A percentile compares a stretch with the other conserved stretches of the same genome.
These are phyloP conservation scores for Caradrina kadenii DNA, from an alignment of 2,888 invertebrate species.

Conservation along the genomic window DNA sequence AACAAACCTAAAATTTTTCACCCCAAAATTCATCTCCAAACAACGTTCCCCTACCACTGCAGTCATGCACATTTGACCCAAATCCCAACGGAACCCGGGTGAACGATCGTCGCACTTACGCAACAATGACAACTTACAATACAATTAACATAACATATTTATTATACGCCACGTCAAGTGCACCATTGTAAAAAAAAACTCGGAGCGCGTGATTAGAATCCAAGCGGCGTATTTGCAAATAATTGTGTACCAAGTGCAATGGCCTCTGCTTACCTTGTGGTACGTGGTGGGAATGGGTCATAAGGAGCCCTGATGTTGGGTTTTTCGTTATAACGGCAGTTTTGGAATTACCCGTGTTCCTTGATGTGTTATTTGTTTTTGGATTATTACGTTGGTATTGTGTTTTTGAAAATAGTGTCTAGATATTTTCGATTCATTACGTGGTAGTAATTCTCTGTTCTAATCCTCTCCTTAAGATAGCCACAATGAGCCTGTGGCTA, in stretches of 20 bases:
- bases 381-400: slow-evolving; percentile 9
- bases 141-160: slow-evolving; percentile 81
- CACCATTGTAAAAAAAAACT: slow-evolving; percentile 77
- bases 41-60: background rate
- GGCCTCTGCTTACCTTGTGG: slow-evolving; percentile 85
- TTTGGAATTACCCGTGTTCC: slow-evolving; percentile 47
- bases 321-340: slow-evolving; percentile 65
- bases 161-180: slow-evolving; percentile 71
- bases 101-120: slow-evolving; percentile 71
- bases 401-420: slow-evolving; percentile 5
- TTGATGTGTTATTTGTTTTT: slow-evolving; percentile 29
- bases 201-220: slow-evolving; percentile 79
- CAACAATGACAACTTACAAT: slow-evolving; percentile 79
- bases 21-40: background rate
- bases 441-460: background rate
- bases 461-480: too few species aligned
- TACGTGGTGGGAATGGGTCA: slow-evolving; percentile 74
- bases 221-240: slow-evolving; percentile 81
- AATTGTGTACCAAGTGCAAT: slow-evolving; percentile 81
- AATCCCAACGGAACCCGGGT: slow-evolving; percentile 56
- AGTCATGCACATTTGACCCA: slow-evolving; percentile 55
- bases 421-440: too few species aligned
- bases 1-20: background rate
- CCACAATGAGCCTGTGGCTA: too few species aligned
- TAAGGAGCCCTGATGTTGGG: slow-evolving; percentile 48